Conservation (phyloP, 2,888 invertebrate genomes). For the Temnothorax unifasciatus region DNA sequence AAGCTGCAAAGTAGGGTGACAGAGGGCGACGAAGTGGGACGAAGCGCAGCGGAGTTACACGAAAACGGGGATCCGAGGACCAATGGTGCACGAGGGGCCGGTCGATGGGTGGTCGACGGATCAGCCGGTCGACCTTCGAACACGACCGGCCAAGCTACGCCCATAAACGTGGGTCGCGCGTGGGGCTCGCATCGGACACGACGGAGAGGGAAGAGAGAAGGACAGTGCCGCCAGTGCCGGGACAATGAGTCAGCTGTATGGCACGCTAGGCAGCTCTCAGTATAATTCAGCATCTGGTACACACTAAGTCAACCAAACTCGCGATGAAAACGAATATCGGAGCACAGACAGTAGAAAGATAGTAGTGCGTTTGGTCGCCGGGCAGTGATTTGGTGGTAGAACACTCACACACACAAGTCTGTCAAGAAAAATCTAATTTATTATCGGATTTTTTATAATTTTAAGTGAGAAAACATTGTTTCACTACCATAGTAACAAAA, state of each 20-base stretch:
- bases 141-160: constrained; percentile 42
- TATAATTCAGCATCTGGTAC: background rate
- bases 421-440: background rate
- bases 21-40: constrained; percentile 31
- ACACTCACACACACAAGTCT: background rate
- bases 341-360: background rate
- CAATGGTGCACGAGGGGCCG: constrained; percentile 78
- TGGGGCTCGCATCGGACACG: background rate
- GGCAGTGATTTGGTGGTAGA: background rate
- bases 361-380: background rate
- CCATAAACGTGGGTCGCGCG: constrained; percentile 20
- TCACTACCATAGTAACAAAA: background rate
- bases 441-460: background rate
- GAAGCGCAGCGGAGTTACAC: constrained; percentile 64
- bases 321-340: background rate
- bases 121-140: constrained; percentile 72
- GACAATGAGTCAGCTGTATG: constrained; percentile 26
- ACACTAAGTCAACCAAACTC: constrained; percentile 1
- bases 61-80: constrained; percentile 66
- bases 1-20: constrained; percentile 34
- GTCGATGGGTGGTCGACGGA: constrained; percentile 73
- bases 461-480: background rate
- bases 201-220: constrained; percentile 47
- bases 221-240: constrained; percentile 8
- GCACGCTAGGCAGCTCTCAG: background rate